Conservation (phyloP, 2,797 vertebrate species). For the Mormyrops attenuatus region DNA sequence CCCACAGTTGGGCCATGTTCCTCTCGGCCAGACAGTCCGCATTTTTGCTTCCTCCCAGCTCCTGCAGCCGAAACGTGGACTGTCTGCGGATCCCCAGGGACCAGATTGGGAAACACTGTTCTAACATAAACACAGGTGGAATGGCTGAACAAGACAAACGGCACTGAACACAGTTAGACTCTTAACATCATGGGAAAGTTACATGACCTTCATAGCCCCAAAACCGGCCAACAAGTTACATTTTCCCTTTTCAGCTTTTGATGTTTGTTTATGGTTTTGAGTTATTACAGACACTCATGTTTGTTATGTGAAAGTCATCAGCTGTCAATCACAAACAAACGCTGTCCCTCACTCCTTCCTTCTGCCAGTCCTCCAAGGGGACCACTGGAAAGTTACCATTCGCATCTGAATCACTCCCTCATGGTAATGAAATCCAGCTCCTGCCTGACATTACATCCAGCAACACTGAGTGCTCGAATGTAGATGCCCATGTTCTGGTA, state of each 20-base stretch:
- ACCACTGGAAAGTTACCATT: not conserved
- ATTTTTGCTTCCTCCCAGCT: not conserved
- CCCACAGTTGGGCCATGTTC: not conserved
- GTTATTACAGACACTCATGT: not conserved
- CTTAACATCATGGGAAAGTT: not conserved
- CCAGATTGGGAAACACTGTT: not conserved
- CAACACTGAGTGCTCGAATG: not conserved
- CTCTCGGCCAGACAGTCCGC: not conserved
- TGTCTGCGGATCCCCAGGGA: not conserved
- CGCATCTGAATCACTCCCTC: not conserved
- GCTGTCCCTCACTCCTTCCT: not conserved
- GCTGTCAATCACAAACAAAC: not conserved
- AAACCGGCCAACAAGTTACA: not conserved
- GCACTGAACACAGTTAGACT: not conserved
- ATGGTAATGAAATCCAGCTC: conserved; percentile 4
- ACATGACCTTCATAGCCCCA: not conserved
- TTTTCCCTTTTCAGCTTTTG: not conserved
- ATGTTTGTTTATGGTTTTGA: not conserved
- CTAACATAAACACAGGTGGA: not conserved
- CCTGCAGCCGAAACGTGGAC: not conserved
- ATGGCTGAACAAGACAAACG: not conserved
- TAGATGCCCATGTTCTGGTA: not conserved
- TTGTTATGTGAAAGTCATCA: not conserved
- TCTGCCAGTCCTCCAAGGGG: not conserved
- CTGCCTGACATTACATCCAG: not conserved